Evolutionary conservation across 2,113 vertebrate genomes (phyloP).

Genomic region (Motacilla alba): DNA sequence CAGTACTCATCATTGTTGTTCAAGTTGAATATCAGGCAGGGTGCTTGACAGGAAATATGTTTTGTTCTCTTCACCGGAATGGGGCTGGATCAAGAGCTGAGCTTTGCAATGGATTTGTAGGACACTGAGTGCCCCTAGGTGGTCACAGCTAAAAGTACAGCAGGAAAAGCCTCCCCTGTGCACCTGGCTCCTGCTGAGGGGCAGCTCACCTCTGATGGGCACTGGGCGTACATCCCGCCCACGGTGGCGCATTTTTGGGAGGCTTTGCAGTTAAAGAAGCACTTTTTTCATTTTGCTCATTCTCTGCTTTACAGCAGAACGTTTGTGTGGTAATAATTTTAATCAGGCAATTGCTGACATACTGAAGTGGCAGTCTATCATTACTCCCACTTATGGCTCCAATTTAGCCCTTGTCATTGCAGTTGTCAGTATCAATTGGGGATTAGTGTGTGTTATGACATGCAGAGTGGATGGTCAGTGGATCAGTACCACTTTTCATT

Average conservation of each 20-base stretch:
- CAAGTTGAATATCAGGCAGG: not conserved
- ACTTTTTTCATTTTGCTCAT: not conserved
- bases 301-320: not conserved
- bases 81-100: not conserved
- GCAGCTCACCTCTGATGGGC: not conserved
- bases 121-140: slow-evolving; percentile 77
- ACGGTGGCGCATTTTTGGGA: not conserved
- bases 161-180: not conserved
- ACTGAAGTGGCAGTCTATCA: slow-evolving; percentile 15
- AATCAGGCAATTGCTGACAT: slow-evolving; percentile 29
- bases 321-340: slow-evolving; percentile 14
- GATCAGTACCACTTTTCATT: not conserved
- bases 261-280: not conserved
- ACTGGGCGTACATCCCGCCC: not conserved
- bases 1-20: slow-evolving; percentile 20
- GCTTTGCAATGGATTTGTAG: slow-evolving; percentile 30
- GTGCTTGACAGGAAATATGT: not conserved
- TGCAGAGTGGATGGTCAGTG: not conserved
- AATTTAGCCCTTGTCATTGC: slow-evolving; percentile 12
- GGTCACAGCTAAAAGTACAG: slow-evolving; percentile 69
- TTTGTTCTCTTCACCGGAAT: not conserved
- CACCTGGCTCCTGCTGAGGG: not conserved
- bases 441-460: not conserved
- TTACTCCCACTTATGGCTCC: not conserved
- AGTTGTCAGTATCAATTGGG: not conserved